Conservation (phyloP, 2,113 vertebrate species). For the Edolisoma coerulescens region DNA sequence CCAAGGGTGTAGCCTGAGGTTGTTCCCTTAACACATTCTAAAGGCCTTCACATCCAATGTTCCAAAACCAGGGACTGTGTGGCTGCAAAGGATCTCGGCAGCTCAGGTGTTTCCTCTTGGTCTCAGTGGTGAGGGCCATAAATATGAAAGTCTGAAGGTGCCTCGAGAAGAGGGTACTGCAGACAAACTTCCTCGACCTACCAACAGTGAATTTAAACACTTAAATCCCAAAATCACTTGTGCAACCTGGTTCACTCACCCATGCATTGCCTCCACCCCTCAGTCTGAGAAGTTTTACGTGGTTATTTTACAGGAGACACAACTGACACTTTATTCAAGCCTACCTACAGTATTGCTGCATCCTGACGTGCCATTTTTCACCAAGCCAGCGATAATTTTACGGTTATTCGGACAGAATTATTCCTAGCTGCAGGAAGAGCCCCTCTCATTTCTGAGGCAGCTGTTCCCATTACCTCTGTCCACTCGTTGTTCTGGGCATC, state of each 20-base stretch:
- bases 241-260: accelerated
- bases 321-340: not conserved
- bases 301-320: not conserved
- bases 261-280: accelerated
- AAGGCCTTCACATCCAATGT: accelerated
- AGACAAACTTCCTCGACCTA: no score
- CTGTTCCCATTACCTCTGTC: conserved; percentile 82
- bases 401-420: accelerated
- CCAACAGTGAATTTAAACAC: accelerated
- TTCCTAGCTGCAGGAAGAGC: not conserved
- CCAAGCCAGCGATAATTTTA: accelerated
- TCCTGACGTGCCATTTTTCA: accelerated
- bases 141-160: accelerated
- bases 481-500: conserved; percentile 95
- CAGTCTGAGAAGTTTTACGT: accelerated
- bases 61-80: accelerated
- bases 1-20: accelerated
- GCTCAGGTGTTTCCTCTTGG: not conserved
- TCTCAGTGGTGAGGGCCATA: accelerated
- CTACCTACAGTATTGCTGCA: not conserved
- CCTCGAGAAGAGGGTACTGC: not conserved
- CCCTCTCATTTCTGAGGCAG: accelerated
- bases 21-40: not conserved
- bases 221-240: not conserved
- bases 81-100: not conserved